Percentiles rank a stretch among this genome's conserved stretches.
Conservation (phyloP, 2,113 vertebrate species). For the Plectropomus leopardus region DNA sequence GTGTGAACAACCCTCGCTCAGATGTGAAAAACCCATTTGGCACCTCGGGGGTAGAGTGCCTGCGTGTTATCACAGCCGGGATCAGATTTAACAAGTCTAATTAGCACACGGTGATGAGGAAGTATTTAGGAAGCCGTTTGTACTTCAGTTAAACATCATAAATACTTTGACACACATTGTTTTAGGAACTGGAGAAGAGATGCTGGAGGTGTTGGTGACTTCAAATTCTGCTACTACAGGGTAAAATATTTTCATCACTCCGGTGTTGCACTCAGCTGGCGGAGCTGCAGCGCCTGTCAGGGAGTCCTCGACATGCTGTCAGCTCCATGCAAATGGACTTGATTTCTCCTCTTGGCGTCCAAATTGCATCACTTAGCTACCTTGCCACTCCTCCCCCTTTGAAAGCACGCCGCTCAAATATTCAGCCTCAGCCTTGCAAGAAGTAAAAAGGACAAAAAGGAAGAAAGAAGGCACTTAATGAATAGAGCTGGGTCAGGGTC, state of each 20-base stretch:
- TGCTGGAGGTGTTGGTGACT: slow-evolving; percentile 2
- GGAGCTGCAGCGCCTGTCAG: slow-evolving; percentile 39
- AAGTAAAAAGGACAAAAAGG: not conserved
- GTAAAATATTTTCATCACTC: slow-evolving; percentile 27
- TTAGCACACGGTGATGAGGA: slow-evolving; percentile 61
- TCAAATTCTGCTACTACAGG: slow-evolving; percentile 1
- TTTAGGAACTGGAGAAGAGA: slow-evolving; percentile 14
- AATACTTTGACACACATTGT: slow-evolving; percentile 43
- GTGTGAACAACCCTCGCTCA: slow-evolving; percentile 45
- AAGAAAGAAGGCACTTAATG: slow-evolving; percentile 47
- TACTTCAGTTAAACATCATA: slow-evolving; percentile 46
- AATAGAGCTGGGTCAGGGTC: slow-evolving; percentile 26
- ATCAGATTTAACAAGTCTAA: slow-evolving; percentile 73
- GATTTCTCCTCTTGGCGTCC: slow-evolving; percentile 67
- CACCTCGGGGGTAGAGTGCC: slow-evolving; percentile 53
- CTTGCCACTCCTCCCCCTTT: slow-evolving; percentile 9
- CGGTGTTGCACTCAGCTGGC: slow-evolving; percentile 21
- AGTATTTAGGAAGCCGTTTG: slow-evolving; percentile 55
- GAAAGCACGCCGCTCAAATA: slow-evolving; percentile 26
- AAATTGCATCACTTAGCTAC: slow-evolving; percentile 78
- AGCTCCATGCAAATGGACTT: slow-evolving; percentile 57
- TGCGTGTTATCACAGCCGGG: slow-evolving; percentile 65
- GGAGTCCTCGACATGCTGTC: slow-evolving; percentile 46
- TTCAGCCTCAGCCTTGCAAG: slow-evolving; percentile 11
- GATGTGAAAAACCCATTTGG: slow-evolving; percentile 57